Conservation (phyloP, 2,797 vertebrate genomes). For the Huso huso region DNA sequence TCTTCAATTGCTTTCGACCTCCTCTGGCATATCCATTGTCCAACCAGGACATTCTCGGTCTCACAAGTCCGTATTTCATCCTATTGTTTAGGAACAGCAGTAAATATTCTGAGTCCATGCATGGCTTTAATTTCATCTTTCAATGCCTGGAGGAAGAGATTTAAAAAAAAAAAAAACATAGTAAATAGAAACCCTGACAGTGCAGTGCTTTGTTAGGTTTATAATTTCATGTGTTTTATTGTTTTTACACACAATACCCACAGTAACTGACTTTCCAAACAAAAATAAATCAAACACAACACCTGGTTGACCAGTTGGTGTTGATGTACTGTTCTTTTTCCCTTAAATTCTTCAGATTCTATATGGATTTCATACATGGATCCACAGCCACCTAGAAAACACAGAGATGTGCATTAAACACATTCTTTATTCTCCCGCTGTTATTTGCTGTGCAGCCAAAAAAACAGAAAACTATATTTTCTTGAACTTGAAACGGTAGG, state of each 20-base stretch:
- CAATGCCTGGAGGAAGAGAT: slow-evolving; percentile 51
- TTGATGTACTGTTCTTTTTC: slow-evolving; percentile 82
- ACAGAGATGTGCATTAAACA: slow-evolving; percentile 10
- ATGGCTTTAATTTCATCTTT: slow-evolving; percentile 70
- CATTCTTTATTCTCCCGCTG: not conserved
- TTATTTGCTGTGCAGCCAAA: no score
- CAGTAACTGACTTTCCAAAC: slow-evolving; percentile 20
- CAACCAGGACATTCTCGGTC: not conserved
- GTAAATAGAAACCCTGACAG: not conserved
- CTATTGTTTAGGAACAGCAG: slow-evolving; percentile 57
- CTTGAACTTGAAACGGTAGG: no score
- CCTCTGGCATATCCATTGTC: not conserved
- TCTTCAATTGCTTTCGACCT: slow-evolving; percentile 9
- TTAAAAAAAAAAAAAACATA: slow-evolving; percentile 14
- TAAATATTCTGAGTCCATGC: slow-evolving; percentile 72
- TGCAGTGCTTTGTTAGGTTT: not conserved
- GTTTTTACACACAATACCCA: not conserved
- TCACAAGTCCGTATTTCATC: slow-evolving; percentile 7
- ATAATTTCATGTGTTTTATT: not conserved
- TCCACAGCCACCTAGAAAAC: slow-evolving; percentile 77
- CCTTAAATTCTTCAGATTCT: slow-evolving; percentile 85
- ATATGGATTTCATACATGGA: slow-evolving; percentile 95
- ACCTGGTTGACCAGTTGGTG: slow-evolving; percentile 89
- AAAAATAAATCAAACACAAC: slow-evolving; percentile 19
- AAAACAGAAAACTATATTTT: no score